phyloP scores from a whole-genome alignment of 2,113 vertebrate genomes.

The Nothobranchius furzeri region DNA sequence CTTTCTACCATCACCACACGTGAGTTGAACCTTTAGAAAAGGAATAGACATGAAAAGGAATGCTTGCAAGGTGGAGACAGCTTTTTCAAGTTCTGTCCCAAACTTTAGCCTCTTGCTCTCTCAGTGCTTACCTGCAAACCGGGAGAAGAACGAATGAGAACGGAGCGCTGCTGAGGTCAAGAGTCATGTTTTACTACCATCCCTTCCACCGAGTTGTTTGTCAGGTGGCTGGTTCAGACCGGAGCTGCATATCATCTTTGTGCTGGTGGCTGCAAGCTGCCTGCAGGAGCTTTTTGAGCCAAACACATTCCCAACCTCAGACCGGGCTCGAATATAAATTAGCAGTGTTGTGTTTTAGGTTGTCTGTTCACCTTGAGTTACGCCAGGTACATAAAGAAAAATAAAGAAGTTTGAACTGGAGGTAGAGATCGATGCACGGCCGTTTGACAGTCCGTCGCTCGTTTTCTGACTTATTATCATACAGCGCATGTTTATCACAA shows the following conservation, averaged over 20 bases:
- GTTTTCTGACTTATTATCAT: conserved; percentile 67
- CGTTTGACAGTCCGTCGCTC: conserved; percentile 64
- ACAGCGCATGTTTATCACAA: conserved; percentile 59
- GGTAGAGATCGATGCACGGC: conserved; percentile 45
- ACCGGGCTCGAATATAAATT: conserved; percentile 36
- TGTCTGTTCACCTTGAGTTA: conserved; percentile 46
- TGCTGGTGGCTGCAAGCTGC: background rate
- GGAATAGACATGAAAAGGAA: too few species aligned
- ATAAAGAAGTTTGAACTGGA: conserved; percentile 11
- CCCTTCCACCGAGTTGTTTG: conserved; percentile 35
- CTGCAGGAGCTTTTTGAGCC: conserved; percentile 37
- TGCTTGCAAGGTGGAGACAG: too few species aligned
- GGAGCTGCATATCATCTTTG: conserved; percentile 18
- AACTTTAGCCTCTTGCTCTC: too few species aligned
- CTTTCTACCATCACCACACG: too few species aligned
- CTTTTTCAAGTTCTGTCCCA: too few species aligned
- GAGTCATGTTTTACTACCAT: conserved; percentile 36
- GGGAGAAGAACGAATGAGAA: background rate
- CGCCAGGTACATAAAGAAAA: conserved; percentile 11
- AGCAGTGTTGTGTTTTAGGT: conserved; percentile 34
- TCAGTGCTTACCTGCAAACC: too few species aligned
- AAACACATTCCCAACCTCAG: conserved; percentile 9
- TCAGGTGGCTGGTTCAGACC: conserved; percentile 27
- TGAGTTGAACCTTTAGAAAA: too few species aligned
- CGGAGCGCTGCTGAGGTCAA: conserved; percentile 7